Evolutionary conservation across 2,888 invertebrate genomes (phyloP), one percentile per base, ranked within the genome.

Genomic region (Yponomeuta cagnagella): DNA sequence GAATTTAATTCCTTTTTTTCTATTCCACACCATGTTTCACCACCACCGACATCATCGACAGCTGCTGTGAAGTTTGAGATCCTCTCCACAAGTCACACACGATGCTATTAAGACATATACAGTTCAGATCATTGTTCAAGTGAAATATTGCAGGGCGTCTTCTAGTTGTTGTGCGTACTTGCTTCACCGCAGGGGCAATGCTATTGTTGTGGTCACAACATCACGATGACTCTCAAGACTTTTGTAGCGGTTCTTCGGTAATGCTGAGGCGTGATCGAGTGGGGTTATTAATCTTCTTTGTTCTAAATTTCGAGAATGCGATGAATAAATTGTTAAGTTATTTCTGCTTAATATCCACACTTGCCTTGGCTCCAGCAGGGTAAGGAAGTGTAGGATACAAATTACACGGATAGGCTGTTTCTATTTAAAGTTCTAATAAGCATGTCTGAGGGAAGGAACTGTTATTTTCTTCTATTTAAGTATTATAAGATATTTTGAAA

Each of bases 61-160:
- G 81, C 81, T 84, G 86, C 77, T 77, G 69, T 71, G 74, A 78
- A 77, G 72, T 80, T 84, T 80, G 81, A 84, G 82, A 82, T 80
- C 82, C 75, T 77, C 78, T 80, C 79, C 77, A 84, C 85, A 81
- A 79, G 84, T 83, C 81, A 82, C 74, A 80, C 77, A 76, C 76
- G 78, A 80, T 76, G 76, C 78, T 81, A 85, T 84, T 82, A 82
- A 85, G 82, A 83, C 79, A 78, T 83, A 84, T 83, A 81, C 82
- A 82, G 78, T 78, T 74, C 75, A 73, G 73, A 75, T 76, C 77
- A 84, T 87, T 88, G 86, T 86, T 71, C 73, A 72, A 74, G 72
- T 84, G 82, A 87, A 78, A 81, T 84, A 86, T 84, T 23, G 75
- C 83, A 79, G 79, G 85, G 84, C 84, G 81, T 84, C 77, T 33